Base-by-base conservation (phyloP, 2,797 vertebrate genomes). In the Gymnocypris eckloni region DNA sequence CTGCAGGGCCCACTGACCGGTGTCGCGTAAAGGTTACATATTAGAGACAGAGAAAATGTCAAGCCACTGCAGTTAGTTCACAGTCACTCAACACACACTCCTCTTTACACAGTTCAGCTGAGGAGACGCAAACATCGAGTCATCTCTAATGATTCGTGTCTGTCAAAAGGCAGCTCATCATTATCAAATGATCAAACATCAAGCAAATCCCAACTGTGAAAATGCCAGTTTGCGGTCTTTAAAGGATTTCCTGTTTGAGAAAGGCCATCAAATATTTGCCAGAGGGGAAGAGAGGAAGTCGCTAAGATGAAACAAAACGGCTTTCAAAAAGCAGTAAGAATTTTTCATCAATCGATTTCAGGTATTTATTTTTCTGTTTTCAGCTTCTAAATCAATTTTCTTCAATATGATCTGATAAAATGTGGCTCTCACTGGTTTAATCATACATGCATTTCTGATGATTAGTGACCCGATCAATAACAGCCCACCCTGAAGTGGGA, bases 1-100 rank as follows among this genome's bases (percentile, higher is more conserved):
- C 91, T 87, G 91, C 89, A 84, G 89, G 91, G 79, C 48, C 52
- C 6, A 0, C 83, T 45, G 84, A 91, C 90, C 16, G 72, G 89
- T 83, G 91, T 90, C 66, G 85, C 86, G 86, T 89, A 92, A 95
- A 95, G 92, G 94, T 94, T 91, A 92, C 69, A 39, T 90, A 90
- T 93, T 89, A 92, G 90, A 92, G 81, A 37, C 61, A 76, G 79
- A 79, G 85, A 56, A 82, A 93, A 93, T 93, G 93, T 93, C 92
- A 93, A 94, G 76, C 16, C 54, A 84, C 81, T 50, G 79, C 86
- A 88, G 87, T 10, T 16, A 48, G 45, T 52, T 71, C 77, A 83
- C 15, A 81, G 73, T 77, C 85, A 39, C 64, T 70, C 39, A 64
- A 69, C 75, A 77, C 72, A 77, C 69, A 25, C 22, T 20, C 13